Evolutionary conservation across 2,888 invertebrate genomes (phyloP).

Genomic region (Lithosia quadra): DNA sequence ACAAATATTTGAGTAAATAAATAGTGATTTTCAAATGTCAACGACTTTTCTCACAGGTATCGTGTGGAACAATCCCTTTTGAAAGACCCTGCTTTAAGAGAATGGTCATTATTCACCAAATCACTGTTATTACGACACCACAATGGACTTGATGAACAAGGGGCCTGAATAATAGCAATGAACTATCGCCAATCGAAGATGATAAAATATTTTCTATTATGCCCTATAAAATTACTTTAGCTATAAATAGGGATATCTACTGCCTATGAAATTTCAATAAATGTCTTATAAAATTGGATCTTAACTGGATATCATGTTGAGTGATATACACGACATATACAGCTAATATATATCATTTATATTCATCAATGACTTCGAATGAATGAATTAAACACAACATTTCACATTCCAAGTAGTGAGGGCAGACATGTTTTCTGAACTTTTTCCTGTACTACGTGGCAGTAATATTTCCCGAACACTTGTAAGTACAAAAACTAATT

Average conservation of each 20-base stretch:
- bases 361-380: slow-evolving; percentile 38
- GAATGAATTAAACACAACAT: slow-evolving; percentile 36
- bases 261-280: slow-evolving; percentile 11
- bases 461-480: slow-evolving; percentile 41
- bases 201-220: slow-evolving; percentile 34
- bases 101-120: slow-evolving; percentile 76
- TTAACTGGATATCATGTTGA: slow-evolving; percentile 6
- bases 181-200: slow-evolving; percentile 45
- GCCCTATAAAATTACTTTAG: not conserved
- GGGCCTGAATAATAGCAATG: slow-evolving; percentile 56
- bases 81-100: slow-evolving; percentile 71
- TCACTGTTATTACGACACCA: slow-evolving; percentile 78
- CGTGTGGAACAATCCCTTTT: slow-evolving; percentile 69
- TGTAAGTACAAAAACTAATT: slow-evolving; percentile 43
- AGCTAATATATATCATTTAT: slow-evolving; percentile 16
- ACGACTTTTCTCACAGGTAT: slow-evolving; percentile 85
- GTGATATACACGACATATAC: slow-evolving; percentile 1
- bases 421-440: slow-evolving; percentile 37
- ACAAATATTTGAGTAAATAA: slow-evolving; percentile 41
- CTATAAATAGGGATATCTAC: not conserved
- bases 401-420: slow-evolving; percentile 35
- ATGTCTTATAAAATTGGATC: slow-evolving; percentile 2
- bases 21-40: slow-evolving; percentile 58
- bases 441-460: slow-evolving; percentile 33
- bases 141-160: slow-evolving; percentile 70